phyloP scores from a whole-genome alignment of 2,888 invertebrate species.

The Heliothis peltigera region DNA sequence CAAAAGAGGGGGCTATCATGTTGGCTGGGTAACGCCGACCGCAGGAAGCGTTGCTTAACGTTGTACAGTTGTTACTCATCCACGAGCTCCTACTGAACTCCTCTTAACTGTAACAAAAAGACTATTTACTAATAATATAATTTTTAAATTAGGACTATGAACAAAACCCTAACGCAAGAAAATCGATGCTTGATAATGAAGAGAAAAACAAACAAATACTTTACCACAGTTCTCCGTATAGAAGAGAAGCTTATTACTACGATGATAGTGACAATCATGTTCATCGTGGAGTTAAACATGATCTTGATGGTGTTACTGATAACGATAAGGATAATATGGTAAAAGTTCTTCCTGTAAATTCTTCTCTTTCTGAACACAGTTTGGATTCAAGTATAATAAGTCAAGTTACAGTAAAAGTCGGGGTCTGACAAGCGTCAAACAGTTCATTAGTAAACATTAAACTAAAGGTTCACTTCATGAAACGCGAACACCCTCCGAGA shows the following conservation, averaged over 20 bases:
- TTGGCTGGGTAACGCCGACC: too few species aligned
- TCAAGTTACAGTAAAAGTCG: too few species aligned
- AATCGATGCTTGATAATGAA: neutral
- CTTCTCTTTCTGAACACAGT: neutral
- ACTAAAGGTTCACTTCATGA: too few species aligned
- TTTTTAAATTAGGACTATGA: constrained; percentile 11
- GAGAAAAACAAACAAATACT: neutral
- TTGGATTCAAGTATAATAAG: too few species aligned
- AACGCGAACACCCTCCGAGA: too few species aligned
- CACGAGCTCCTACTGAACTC: too few species aligned
- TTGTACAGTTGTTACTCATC: too few species aligned
- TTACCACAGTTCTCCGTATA: neutral
- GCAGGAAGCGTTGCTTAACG: too few species aligned
- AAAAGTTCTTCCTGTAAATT: constrained; percentile 24
- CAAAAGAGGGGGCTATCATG: too few species aligned
- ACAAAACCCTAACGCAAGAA: neutral
- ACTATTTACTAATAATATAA: neutral
- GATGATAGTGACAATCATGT: constrained; percentile 1
- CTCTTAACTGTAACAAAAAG: neutral
- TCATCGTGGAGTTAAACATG: constrained; percentile 28
- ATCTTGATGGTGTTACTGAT: constrained; percentile 22
- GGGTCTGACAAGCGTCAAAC: too few species aligned
- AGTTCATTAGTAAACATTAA: too few species aligned
- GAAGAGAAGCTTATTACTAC: neutral
- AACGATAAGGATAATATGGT: constrained; percentile 14